These are phyloP conservation scores for Xanthorhoe spadicearia DNA, from an alignment of 2,888 invertebrate genomes.

Conservation along the genomic window DNA sequence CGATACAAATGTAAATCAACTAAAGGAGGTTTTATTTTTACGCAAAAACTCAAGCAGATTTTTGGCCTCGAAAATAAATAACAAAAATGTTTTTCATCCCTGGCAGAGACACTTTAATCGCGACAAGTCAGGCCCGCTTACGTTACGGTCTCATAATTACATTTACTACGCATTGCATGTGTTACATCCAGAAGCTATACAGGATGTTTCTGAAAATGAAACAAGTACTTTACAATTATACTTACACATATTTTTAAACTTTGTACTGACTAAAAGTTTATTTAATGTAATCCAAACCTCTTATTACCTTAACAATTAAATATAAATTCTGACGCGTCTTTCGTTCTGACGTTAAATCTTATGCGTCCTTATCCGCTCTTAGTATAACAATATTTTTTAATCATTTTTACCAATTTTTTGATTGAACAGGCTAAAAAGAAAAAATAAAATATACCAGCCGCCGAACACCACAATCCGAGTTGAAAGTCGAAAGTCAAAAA, in stretches of 20 bases:
- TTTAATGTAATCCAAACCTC: too few relatives aligned
- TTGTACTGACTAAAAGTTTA: background rate
- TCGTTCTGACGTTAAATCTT: too few relatives aligned
- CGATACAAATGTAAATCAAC: background rate
- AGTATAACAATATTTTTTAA: too few relatives aligned
- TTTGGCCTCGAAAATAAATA: slow-evolving; percentile 1
- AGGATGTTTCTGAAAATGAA: slow-evolving; percentile 50
- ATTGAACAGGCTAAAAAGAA: too few relatives aligned
- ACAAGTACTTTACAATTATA: background rate
- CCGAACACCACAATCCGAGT: background rate
- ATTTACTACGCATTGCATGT: slow-evolving; percentile 82
- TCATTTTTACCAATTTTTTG: too few relatives aligned
- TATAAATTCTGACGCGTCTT: too few relatives aligned
- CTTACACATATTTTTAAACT: background rate
- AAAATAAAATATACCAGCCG: too few relatives aligned
- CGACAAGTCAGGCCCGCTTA: slow-evolving; percentile 81
- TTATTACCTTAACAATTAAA: too few relatives aligned
- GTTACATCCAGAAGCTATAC: slow-evolving; percentile 60
- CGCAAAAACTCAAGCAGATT: background rate
- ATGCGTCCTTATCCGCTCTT: too few relatives aligned
- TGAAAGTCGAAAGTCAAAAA: background rate
- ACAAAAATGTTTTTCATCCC: slow-evolving; percentile 61
- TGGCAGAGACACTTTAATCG: slow-evolving; percentile 76
- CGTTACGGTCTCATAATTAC: slow-evolving; percentile 82
- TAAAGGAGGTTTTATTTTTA: background rate